A percentile compares a stretch with the other conserved stretches of the same genome.
Evolutionary conservation across 37 sponge, comb jelly and placozoan genomes (phyloP).

Genomic region (Mnemiopsis leidyi): DNA sequence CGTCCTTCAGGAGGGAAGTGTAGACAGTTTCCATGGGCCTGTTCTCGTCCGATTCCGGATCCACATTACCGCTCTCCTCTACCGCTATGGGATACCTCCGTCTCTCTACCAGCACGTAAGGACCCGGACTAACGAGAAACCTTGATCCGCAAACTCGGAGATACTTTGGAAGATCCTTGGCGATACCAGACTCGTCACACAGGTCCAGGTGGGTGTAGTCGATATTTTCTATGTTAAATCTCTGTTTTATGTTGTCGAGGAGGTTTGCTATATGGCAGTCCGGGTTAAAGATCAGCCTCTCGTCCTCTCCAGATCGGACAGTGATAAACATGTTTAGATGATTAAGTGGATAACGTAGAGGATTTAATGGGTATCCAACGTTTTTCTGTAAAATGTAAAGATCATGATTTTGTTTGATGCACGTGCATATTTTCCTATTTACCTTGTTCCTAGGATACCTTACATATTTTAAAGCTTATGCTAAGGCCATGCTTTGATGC

Average conservation of each 20-base stretch:
- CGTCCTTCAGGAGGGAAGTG: conserved; percentile 25
- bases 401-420: too few species aligned
- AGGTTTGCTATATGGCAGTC: conserved; percentile 33
- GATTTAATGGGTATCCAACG: background rate
- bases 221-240: background rate
- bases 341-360: background rate
- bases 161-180: conserved; percentile 1
- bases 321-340: background rate
- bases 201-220: background rate
- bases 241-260: background rate
- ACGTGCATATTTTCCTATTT: background rate
- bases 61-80: background rate
- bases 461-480: background rate
- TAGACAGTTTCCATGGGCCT: background rate
- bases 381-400: background rate
- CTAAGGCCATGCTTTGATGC: too few species aligned
- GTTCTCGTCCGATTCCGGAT: background rate
- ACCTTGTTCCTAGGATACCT: background rate
- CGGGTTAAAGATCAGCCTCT: conserved; percentile 39
- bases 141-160: background rate
- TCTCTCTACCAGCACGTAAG: conserved; percentile 39
- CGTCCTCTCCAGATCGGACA: background rate
- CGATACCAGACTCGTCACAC: conserved; percentile 50
- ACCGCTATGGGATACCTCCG: too few species aligned
- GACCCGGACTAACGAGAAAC: conserved; percentile 15